phyloP scores from a whole-genome alignment of 2,797 vertebrate species.

The Melanotaenia pygmaea region DNA sequence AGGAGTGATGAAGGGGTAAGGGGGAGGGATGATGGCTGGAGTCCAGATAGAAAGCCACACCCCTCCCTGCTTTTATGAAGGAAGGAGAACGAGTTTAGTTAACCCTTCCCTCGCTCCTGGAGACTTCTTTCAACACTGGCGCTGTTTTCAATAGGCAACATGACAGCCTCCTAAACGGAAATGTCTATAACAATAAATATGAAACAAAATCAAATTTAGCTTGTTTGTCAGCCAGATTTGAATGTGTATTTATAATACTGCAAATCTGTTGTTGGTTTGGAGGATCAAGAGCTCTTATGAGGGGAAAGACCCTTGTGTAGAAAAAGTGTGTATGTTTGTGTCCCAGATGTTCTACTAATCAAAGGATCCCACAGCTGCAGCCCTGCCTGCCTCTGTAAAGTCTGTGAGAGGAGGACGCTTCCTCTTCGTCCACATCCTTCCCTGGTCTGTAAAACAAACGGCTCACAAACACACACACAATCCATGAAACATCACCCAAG shows the following conservation, averaged over 20 bases:
- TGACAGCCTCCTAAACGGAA: constrained; percentile 14
- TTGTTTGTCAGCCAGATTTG: neutral
- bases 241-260: constrained; percentile 21
- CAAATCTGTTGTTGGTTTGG: constrained; percentile 21
- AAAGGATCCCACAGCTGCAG: constrained; percentile 78
- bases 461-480: constrained; percentile 47
- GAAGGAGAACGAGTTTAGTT: constrained; percentile 71
- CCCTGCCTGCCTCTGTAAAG: constrained; percentile 60
- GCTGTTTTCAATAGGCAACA: neutral
- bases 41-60: constrained; percentile 82
- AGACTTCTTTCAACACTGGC: constrained; percentile 32
- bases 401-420: constrained; percentile 73
- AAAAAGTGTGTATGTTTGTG: constrained; percentile 37
- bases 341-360: constrained; percentile 83
- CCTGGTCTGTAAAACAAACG: constrained; percentile 75
- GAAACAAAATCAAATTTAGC: constrained; percentile 28
- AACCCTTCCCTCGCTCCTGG: constrained; percentile 74
- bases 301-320: constrained; percentile 12
- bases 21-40: constrained; percentile 76
- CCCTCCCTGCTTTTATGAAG: constrained; percentile 71
- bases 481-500: constrained; percentile 58
- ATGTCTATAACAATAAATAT: neutral
- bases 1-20: constrained; percentile 69
- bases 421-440: constrained; percentile 76
- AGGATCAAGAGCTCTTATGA: constrained; percentile 30